Conservation (phyloP, 2,113 vertebrate species). For the Lepisosteus osseus region DNA sequence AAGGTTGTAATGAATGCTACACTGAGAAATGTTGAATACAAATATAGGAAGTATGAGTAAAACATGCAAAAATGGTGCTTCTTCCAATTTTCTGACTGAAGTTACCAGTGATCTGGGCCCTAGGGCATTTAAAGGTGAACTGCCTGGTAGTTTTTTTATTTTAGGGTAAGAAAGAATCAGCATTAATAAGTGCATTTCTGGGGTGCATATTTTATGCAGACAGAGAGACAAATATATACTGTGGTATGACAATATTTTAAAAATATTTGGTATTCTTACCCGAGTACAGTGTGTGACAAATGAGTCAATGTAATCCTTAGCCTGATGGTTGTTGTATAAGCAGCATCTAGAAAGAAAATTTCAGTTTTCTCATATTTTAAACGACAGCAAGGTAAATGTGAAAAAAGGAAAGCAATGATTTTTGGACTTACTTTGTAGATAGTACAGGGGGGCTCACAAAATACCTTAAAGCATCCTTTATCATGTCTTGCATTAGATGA, state of each 20-base stretch:
- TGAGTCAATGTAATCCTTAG: conserved; percentile 97
- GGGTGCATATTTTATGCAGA: too few relatives aligned
- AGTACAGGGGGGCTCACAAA: conserved; percentile 97
- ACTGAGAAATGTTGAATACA: too few relatives aligned
- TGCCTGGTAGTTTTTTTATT: too few relatives aligned
- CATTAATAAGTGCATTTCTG: too few relatives aligned
- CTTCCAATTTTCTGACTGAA: too few relatives aligned
- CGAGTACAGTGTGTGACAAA: conserved; percentile 95
- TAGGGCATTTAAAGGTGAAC: too few relatives aligned
- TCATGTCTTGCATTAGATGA: conserved; percentile 97
- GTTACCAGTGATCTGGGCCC: too few relatives aligned
- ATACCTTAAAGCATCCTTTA: conserved; percentile 92
- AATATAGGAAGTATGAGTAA: too few relatives aligned
- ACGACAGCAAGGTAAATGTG: neutral
- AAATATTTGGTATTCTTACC: conserved; percentile 60
- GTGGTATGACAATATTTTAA: too few relatives aligned
- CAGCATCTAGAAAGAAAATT: conserved; percentile 76
- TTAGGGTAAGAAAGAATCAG: too few relatives aligned
- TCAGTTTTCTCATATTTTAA: neutral
- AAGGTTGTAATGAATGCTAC: too few relatives aligned
- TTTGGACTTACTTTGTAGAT: conserved; percentile 85
- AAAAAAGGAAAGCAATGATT: conserved; percentile 7
- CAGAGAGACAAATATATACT: neutral
- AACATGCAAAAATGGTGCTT: too few relatives aligned
- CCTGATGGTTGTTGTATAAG: conserved; percentile 95